Evolutionary conservation across 2,797 vertebrate species (phyloP).

Genomic region (Acanthiza pusilla): DNA sequence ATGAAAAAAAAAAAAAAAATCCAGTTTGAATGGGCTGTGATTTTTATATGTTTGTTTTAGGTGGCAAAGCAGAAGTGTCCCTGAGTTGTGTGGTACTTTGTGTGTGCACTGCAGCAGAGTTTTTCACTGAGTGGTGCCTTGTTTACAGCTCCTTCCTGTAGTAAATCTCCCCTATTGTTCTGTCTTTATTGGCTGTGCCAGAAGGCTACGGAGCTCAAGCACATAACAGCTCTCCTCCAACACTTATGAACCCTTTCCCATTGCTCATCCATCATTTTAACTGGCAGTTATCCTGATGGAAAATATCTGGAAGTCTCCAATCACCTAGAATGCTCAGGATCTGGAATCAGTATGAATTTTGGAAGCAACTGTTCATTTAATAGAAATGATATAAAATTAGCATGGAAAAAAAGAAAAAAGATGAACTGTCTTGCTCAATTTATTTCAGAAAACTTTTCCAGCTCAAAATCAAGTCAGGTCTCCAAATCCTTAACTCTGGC

Average conservation of each 20-base stretch:
- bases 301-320: background rate
- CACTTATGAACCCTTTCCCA: background rate
- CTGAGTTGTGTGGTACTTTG: background rate
- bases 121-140: background rate
- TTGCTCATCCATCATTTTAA: background rate
- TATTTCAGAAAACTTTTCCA: background rate
- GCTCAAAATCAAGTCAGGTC: background rate
- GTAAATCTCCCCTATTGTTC: conserved; percentile 38
- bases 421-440: background rate
- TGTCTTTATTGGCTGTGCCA: conserved; percentile 10
- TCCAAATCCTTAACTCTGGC: background rate
- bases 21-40: background rate
- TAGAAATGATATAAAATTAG: background rate
- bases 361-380: background rate
- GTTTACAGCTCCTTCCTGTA: background rate
- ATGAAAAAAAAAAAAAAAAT: background rate
- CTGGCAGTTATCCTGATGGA: conserved; percentile 19
- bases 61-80: background rate
- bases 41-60: background rate
- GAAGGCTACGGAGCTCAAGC: background rate
- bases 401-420: background rate
- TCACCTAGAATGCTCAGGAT: background rate
- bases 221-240: background rate
- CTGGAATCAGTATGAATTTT: background rate
- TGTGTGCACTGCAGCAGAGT: background rate